Evolutionary conservation across 1,140 invertebrate genomes (phyloP).

Genomic region (Aphelinus atriplicis): DNA sequence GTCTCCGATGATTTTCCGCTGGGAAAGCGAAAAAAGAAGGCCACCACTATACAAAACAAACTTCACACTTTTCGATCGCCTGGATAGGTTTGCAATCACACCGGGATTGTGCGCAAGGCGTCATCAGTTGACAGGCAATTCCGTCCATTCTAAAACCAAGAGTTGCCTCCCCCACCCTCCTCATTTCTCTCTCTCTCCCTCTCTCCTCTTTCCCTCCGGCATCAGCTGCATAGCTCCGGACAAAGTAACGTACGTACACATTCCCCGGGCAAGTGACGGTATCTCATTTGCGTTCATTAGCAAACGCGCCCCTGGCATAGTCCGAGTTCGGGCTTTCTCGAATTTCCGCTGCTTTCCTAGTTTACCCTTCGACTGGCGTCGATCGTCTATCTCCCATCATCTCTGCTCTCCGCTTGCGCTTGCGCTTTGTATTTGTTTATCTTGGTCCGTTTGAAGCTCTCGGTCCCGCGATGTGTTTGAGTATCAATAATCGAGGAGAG

Average conservation of each 20-base stretch:
- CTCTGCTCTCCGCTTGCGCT: background rate
- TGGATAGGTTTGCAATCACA: no score
- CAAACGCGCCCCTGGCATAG: background rate
- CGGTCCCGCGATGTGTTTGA: no score
- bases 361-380: constrained; percentile 6
- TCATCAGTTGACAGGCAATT: constrained; percentile 17
- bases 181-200: constrained; percentile 7
- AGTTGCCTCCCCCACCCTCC: background rate
- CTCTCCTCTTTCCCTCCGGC: background rate
- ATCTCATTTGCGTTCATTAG: constrained; percentile 41
- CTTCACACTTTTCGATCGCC: no score
- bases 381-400: background rate
- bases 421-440: background rate
- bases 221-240: constrained; percentile 2
- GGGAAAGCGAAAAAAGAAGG: no score
- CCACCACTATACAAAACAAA: no score
- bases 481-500: no score
- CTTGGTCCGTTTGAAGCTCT: background rate
- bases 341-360: constrained; percentile 20
- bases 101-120: no score
- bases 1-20: no score
- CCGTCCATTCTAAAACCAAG: constrained; percentile 28
- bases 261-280: constrained; percentile 17
- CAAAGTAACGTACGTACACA: background rate
- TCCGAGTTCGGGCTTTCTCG: constrained; percentile 11